Conservation (phyloP, 2,888 invertebrate genomes). For the Polydrusus pterygomalis region DNA sequence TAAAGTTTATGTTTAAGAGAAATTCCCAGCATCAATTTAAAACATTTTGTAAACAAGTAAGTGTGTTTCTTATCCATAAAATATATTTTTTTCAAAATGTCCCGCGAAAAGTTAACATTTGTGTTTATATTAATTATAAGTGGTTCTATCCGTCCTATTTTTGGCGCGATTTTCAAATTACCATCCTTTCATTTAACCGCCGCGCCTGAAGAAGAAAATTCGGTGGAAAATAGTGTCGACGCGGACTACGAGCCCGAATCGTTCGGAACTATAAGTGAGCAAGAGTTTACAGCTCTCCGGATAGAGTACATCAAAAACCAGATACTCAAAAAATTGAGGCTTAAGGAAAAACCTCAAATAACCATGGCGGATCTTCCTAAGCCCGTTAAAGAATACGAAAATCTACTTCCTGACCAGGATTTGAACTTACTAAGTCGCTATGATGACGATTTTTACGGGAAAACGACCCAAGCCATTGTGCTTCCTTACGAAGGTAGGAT, state of each 20-base stretch:
- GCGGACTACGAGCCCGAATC: slow-evolving; percentile 22
- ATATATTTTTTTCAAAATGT: slow-evolving; percentile 44
- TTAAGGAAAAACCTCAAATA: slow-evolving; percentile 84
- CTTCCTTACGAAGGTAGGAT: slow-evolving; percentile 84
- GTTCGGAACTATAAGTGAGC: slow-evolving; percentile 67
- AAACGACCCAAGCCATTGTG: slow-evolving; percentile 88
- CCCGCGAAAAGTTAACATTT: slow-evolving; percentile 58
- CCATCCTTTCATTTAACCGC: slow-evolving; percentile 49
- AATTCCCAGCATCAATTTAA: slow-evolving; percentile 66
- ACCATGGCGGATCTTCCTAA: slow-evolving; percentile 80
- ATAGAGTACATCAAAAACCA: slow-evolving; percentile 90
- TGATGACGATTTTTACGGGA: slow-evolving; percentile 87
- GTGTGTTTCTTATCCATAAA: slow-evolving; percentile 56
- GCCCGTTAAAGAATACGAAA: slow-evolving; percentile 84
- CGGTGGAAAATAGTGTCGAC: slow-evolving; percentile 64
- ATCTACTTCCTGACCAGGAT: slow-evolving; percentile 73
- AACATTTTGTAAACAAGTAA: slow-evolving; percentile 66
- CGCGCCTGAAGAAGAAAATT: slow-evolving; percentile 60
- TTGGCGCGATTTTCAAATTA: slow-evolving; percentile 63
- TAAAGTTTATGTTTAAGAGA: slow-evolving; percentile 69
- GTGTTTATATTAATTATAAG: slow-evolving; percentile 51
- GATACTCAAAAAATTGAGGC: slow-evolving; percentile 85
- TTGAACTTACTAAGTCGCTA: slow-evolving; percentile 75
- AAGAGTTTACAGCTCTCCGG: slow-evolving; percentile 80
- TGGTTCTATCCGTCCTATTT: slow-evolving; percentile 62